Evolutionary conservation across 2,113 vertebrate species (phyloP), one percentile per base, ranked within the genome.

Genomic region (Cyanoderma ruficeps): DNA sequence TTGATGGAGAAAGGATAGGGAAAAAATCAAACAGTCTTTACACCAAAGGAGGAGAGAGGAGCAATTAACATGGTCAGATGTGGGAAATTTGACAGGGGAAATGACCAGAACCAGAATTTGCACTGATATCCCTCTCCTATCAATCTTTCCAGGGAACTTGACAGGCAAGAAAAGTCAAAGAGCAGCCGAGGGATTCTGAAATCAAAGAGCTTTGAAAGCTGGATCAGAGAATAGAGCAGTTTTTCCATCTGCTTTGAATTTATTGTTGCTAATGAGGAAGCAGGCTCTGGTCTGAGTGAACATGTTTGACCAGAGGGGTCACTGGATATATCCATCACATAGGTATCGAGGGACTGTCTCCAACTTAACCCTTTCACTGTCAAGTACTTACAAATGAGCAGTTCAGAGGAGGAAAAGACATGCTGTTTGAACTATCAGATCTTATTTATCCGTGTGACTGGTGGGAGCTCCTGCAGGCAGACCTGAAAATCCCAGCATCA

Each of bases 191-290:
- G 72, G 82, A 90, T 93, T 94, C 86, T 46, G 76, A 93, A 91
- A 95, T 87, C 93, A 94, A 93, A 84, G 74, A 46, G 49, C 77
- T 87, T 89, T 89, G 81, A 90, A 69, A 93, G 82, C 83, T 82
- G 80, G 87, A 94, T 90, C 80, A 87, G 68, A 71, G 65, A 59
- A 53, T 22, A 56, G 70, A 95, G 55, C 33, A 33, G 37, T 91
- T 92, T 93, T 59, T 46, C 83, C 92, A 93, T 94, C 81, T 96
- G 92, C 94, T 96, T 91, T 94, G 93, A 93, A 92, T 96, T 94
- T 96, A 87, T 87, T 84, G 72, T 94, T 96, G 81, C 80, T 96
- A 90, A 95, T 94, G 60, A 94, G 92, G 63, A 93, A 91, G 88
- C 39, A 87, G 28, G 7, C 90, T 76, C 52, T 85, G 78, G 55